A percentile compares a stretch with the other conserved stretches of the same genome.
Conservation (phyloP, 2,888 invertebrate genomes). For the Nycteola revayana region DNA sequence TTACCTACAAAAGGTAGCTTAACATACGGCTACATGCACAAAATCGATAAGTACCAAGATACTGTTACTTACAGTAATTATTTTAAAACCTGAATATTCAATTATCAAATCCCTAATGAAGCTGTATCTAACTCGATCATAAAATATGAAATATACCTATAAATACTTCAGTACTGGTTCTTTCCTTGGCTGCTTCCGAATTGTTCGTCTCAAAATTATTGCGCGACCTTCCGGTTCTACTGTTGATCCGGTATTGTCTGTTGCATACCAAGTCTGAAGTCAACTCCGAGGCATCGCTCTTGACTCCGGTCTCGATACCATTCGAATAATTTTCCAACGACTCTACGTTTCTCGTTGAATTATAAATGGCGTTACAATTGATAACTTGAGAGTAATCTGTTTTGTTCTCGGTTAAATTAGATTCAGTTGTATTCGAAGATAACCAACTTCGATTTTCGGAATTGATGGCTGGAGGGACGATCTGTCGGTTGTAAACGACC, state of each 20-base stretch:
- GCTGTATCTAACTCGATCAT: no score
- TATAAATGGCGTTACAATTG: constrained; percentile 44
- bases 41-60: no score
- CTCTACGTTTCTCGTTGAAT: constrained; percentile 37
- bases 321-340: constrained; percentile 39
- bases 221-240: constrained; percentile 38
- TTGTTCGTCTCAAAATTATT: constrained; percentile 39
- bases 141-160: constrained; percentile 33
- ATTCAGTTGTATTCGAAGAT: constrained; percentile 34
- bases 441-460: constrained; percentile 43
- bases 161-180: constrained; percentile 33
- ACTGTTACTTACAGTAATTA: no score
- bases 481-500: constrained; percentile 40
- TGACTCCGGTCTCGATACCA: constrained; percentile 21
- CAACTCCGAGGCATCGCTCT: no score
- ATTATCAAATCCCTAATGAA: no score
- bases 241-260: constrained; percentile 61
- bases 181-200: constrained; percentile 46
- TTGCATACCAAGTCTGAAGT: constrained; percentile 58
- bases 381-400: constrained; percentile 41
- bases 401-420: constrained; percentile 37
- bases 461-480: constrained; percentile 40
- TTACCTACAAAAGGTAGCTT: no score
- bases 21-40: no score
- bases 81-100: no score